Conservation (phyloP, 2,797 vertebrate species). For the Sphenodon punctatus region DNA sequence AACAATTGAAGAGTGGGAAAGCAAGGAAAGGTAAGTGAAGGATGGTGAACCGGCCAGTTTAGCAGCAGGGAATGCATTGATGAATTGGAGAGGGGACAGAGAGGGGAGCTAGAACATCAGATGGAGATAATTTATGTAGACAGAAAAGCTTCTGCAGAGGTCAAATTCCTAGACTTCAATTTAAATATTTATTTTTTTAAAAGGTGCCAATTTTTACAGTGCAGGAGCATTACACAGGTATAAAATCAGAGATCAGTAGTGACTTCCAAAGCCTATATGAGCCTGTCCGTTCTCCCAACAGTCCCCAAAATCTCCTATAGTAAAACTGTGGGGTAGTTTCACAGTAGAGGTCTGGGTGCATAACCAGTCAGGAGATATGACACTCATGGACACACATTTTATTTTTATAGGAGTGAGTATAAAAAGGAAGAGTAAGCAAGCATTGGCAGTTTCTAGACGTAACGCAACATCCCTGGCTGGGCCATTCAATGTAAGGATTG, state of each 20-base stretch:
- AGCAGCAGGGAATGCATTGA: neutral
- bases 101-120: neutral
- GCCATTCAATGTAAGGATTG: too few relatives aligned
- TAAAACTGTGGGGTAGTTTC: neutral
- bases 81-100: accelerated
- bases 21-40: neutral
- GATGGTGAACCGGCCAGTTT: neutral
- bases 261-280: neutral
- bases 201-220: neutral
- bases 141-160: accelerated
- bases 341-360: neutral
- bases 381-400: neutral
- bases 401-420: neutral
- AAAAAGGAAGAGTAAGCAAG: neutral
- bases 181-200: neutral
- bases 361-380: neutral
- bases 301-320: neutral
- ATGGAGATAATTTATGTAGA: neutral
- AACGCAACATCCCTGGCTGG: too few relatives aligned
- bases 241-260: neutral
- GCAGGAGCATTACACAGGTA: neutral
- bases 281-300: neutral
- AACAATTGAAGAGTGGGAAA: neutral
- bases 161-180: neutral
- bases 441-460: neutral